phyloP scores from a whole-genome alignment of 2,797 vertebrate genomes.

The Anguilla anguilla region DNA sequence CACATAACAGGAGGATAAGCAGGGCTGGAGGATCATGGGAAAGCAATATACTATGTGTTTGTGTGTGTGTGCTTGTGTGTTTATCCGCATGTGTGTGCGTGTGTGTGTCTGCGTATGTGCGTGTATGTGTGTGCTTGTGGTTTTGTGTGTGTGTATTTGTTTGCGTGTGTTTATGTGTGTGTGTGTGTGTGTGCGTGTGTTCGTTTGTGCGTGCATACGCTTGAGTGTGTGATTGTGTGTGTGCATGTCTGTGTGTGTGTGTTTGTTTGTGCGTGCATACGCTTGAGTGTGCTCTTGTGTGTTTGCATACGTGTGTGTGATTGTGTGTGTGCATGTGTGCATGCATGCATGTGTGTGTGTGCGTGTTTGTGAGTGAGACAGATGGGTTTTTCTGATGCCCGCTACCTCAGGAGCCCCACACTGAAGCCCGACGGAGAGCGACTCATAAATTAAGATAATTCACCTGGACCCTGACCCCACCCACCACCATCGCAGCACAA shows the following conservation, averaged over 20 bases:
- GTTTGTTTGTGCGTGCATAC: background rate
- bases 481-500: background rate
- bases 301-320: background rate
- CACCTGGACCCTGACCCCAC: background rate
- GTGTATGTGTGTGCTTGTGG: background rate
- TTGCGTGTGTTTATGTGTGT: background rate
- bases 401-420: background rate
- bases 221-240: too few species aligned
- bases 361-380: too few species aligned
- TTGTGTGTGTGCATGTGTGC: background rate
- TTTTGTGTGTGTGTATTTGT: background rate
- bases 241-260: background rate
- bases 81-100: background rate
- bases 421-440: background rate
- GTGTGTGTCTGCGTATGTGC: background rate
- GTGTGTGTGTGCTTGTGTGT: background rate
- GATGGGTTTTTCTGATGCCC: background rate
- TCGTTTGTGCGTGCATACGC: too few species aligned
- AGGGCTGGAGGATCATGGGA: background rate
- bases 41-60: background rate
- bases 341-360: background rate
- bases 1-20: background rate
- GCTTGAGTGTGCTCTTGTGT: background rate
- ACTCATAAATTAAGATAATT: background rate
- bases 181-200: background rate